Base-by-base conservation (phyloP, 2,888 invertebrate species). In the Latheticus oryzae region DNA sequence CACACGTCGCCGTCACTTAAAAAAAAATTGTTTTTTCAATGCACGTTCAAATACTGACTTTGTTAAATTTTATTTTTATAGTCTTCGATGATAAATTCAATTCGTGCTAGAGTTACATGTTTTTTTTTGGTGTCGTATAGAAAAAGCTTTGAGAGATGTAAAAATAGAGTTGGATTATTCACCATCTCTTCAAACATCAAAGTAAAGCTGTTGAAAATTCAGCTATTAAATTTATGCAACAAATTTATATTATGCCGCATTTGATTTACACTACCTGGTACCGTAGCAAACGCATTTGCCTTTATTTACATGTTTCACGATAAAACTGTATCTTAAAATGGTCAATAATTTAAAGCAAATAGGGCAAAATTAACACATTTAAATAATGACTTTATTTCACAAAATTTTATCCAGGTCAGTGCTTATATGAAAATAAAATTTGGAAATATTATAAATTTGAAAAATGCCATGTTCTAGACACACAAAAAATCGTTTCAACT, bases 211-310 rank as follows among this genome's bases (percentile, higher is more conserved):
- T n/a, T n/a, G n/a, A n/a, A 19, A 19, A 19, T 19, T 5, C 21
- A 19, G 21, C n/a, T n/a, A n/a, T n/a, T n/a, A n/a, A n/a, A n/a
- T n/a, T 26, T 9, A 26, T 26, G 26, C 4, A 26, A n/a, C 26
- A 4, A n/a, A 26, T n/a, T 26, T 26, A 26, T n/a, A 28, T 28
- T 28, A 3, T 2, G 11, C n/a, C 5, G 28, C n/a, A 8, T 28
- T 28, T 40, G 40, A 40, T 40, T 37, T 40, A 13, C 40, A 40
- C 40, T 23, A 40, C 13, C 23, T 24, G 38, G 19, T 24, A 12
- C 12, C 7, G 8, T 11, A 40, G 24, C 2, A 28, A 28, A n/a
- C n/a, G n/a, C 28, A 8, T 28, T 28, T 24, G 5, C 24, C 9
- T 38, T 38, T 21, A 21, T 38, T 38, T 40, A 15, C 24, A 40